Conservation (phyloP, 2,888 invertebrate species). For the Ceratothoa steindachneri region DNA sequence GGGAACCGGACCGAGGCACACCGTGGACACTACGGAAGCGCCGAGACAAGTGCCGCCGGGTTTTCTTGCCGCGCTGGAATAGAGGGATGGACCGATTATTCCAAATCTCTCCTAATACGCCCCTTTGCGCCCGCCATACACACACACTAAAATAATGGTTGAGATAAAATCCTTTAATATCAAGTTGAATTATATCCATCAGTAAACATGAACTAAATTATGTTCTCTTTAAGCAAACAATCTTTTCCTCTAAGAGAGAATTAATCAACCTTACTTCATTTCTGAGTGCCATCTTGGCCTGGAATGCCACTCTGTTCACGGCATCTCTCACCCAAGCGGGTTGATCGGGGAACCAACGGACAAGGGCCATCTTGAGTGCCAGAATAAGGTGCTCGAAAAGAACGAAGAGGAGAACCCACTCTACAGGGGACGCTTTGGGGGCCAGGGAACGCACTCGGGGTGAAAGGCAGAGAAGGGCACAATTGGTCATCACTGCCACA, state of each 20-base stretch:
- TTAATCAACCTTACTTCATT: conserved; percentile 35
- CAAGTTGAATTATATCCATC: too few relatives aligned
- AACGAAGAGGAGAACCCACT: conserved; percentile 64
- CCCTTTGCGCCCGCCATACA: too few relatives aligned
- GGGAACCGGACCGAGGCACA: conserved; percentile 42
- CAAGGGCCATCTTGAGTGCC: conserved; percentile 29
- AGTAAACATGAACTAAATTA: too few relatives aligned
- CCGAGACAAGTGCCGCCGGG: conserved; percentile 37
- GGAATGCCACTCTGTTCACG: conserved; percentile 37
- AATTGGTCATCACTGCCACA: conserved; percentile 69
- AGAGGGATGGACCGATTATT: background rate
- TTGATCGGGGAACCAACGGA: conserved; percentile 38
- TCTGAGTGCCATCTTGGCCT: conserved; percentile 39
- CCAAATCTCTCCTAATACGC: too few relatives aligned
- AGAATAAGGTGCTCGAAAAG: conserved; percentile 41
- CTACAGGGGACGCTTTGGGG: conserved; percentile 53
- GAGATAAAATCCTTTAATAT: background rate
- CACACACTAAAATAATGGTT: background rate
- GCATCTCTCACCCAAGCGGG: conserved; percentile 45
- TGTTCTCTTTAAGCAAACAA: too few relatives aligned
- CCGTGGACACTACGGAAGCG: conserved; percentile 46
- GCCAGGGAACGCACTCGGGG: conserved; percentile 60
- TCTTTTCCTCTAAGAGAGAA: background rate
- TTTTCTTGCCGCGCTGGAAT: conserved; percentile 43
- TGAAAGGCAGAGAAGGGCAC: conserved; percentile 66